phyloP scores from a whole-genome alignment of 2,113 vertebrate species.

The Ancistrus triradiatus region DNA sequence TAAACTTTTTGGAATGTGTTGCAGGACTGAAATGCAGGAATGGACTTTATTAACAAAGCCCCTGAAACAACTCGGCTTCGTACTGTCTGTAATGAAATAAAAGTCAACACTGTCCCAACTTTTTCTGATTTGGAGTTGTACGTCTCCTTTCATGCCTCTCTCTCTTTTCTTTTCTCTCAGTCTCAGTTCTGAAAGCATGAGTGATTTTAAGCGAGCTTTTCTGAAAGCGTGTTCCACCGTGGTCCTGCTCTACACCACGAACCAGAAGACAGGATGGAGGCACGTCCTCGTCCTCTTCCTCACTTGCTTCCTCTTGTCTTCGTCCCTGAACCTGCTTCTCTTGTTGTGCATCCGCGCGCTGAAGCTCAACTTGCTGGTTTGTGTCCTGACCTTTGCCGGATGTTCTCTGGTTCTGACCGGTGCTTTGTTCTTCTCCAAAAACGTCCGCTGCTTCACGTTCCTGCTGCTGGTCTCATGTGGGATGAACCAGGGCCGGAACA shows the following conservation, averaged over 20 bases:
- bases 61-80: no score
- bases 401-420: neutral
- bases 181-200: neutral
- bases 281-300: neutral
- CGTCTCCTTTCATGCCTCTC: no score
- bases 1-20: no score
- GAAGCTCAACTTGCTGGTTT: neutral
- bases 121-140: no score
- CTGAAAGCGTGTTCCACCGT: neutral
- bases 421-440: neutral
- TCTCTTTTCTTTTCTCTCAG: no score
- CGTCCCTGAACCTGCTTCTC: neutral
- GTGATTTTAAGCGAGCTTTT: neutral
- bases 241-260: neutral
- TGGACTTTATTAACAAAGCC: no score
- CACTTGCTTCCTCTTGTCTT: neutral
- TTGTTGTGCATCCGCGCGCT: neutral
- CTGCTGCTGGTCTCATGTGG: neutral
- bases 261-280: neutral
- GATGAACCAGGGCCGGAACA: neutral
- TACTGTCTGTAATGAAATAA: no score
- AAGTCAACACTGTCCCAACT: no score
- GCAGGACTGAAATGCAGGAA: no score
- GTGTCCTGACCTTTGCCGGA: neutral
- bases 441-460: neutral